A percentile compares a stretch with the other conserved stretches of the same genome.
Conservation (phyloP, 2,888 invertebrate species). For the Choristoneura rosaceana region DNA sequence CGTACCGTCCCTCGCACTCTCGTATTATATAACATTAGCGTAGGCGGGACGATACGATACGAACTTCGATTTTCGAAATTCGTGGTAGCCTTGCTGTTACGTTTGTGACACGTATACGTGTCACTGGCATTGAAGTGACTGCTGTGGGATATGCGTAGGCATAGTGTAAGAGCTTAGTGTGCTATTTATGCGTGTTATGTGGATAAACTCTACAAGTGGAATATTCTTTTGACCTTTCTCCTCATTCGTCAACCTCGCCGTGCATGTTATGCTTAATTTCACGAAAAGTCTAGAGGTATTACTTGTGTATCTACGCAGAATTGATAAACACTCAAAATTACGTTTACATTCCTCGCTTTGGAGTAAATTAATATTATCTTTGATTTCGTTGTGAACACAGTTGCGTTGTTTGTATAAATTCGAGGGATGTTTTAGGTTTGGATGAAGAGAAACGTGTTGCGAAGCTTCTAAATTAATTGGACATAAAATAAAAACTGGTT, state of each 20-base stretch:
- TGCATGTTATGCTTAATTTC: neutral
- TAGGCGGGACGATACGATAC: too few species aligned
- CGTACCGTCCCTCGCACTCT: too few species aligned
- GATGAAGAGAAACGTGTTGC: neutral
- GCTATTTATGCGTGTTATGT: too few species aligned
- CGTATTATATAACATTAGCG: too few species aligned
- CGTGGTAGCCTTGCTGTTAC: too few species aligned
- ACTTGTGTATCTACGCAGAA: conserved; percentile 5
- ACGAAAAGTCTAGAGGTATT: neutral
- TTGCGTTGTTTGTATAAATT: neutral
- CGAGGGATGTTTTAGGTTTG: neutral
- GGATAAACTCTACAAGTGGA: too few species aligned
- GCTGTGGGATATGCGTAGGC: too few species aligned
- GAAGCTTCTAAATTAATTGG: neutral
- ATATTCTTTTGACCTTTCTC: too few species aligned
- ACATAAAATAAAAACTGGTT: neutral
- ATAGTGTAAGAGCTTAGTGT: too few species aligned
- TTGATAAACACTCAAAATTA: conserved; percentile 7
- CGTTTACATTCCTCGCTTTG: conserved; percentile 1
- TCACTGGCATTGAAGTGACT: too few species aligned
- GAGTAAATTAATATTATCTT: conserved; percentile 14
- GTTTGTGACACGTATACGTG: too few species aligned
- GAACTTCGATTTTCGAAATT: too few species aligned
- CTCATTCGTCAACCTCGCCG: neutral
- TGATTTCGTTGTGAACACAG: conserved; percentile 13